phyloP scores from a whole-genome alignment of 2,888 invertebrate genomes.

The Athalia rosae region DNA sequence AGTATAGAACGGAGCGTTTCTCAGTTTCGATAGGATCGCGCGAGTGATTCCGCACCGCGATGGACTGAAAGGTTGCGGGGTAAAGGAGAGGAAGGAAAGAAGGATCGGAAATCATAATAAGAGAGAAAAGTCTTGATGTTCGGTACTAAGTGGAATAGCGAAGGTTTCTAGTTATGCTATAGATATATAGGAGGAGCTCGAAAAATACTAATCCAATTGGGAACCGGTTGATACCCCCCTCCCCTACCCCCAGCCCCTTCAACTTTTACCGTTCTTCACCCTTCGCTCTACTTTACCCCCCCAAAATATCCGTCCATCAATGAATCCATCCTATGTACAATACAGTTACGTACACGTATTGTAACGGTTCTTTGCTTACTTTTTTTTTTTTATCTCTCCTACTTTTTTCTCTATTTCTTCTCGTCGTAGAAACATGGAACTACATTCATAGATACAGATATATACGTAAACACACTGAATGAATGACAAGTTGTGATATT shows the following conservation, averaged over 20 bases:
- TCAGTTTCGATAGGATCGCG: neutral
- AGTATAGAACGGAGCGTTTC: neutral
- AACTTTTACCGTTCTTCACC: no score
- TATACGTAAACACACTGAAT: neutral
- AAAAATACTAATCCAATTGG: constrained; percentile 34
- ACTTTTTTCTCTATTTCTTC: no score
- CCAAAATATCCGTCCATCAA: no score
- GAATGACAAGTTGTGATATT: constrained; percentile 55
- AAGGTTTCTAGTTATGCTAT: neutral
- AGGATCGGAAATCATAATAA: constrained; percentile 22
- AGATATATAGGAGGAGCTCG: neutral
- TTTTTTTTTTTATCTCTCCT: no score
- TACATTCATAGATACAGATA: constrained; percentile 10
- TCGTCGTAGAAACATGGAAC: neutral
- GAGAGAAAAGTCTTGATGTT: constrained; percentile 35
- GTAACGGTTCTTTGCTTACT: no score
- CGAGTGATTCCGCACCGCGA: neutral
- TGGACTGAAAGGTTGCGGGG: neutral
- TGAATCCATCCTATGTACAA: no score
- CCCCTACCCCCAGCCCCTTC: no score
- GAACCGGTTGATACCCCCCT: neutral
- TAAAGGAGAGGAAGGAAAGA: constrained; percentile 8
- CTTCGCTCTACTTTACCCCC: no score
- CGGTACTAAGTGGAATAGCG: constrained; percentile 30
- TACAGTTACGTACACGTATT: no score